Base-by-base conservation (phyloP, 2,888 invertebrate genomes). In the Taphrorychus bicolor region DNA sequence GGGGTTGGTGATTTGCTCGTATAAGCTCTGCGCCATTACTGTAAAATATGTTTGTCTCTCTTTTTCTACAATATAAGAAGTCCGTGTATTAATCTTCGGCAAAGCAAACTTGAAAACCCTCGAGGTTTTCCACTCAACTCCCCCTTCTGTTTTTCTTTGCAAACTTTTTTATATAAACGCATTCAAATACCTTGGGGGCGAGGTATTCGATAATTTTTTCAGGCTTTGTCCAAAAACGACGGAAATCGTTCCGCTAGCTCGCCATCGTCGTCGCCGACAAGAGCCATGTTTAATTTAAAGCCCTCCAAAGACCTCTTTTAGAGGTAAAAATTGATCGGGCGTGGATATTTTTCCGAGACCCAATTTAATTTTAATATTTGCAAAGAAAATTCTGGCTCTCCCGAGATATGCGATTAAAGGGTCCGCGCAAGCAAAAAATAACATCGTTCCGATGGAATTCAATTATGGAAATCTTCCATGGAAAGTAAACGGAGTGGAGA, bases 391-490 rank as follows among this genome's bases (percentile, higher is more conserved):
- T 57, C 70, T 49, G 70, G 72, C 69, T 72, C 71, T 71, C 65
- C 54, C 60, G 52, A 72, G 71, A 73, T 72, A 72, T 62, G 66
- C 64, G 65, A 63, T 65, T 65, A 74, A 62, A 67, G 58, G 45
- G 45, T 45, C 45, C 45, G 45, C 45, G 45, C 45, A 45, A 45
- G 62, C 67, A 67, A 67, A 63, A 63, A 67, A 74, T 74, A 74
- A 73, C 76, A 74, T 74, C 72, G 76, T 77, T 77, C 77, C 77
- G 76, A 72, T 74, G 70, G 72, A 75, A 76, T 78, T 76, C 77
- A 78, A 79, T 79, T 79, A 79, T 75, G 75, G 75, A 71, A 77
- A 77, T 77, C 77, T 76, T 77, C 73, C 75, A 71, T 69, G 61
- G 74, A 73, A 70, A 71, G 72, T 70, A 74, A 21, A 51, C 19